These are phyloP conservation scores for Tethya wilhelma DNA, from an alignment of 37 sponge, comb jelly and placozoan species.

Conservation along the genomic window DNA sequence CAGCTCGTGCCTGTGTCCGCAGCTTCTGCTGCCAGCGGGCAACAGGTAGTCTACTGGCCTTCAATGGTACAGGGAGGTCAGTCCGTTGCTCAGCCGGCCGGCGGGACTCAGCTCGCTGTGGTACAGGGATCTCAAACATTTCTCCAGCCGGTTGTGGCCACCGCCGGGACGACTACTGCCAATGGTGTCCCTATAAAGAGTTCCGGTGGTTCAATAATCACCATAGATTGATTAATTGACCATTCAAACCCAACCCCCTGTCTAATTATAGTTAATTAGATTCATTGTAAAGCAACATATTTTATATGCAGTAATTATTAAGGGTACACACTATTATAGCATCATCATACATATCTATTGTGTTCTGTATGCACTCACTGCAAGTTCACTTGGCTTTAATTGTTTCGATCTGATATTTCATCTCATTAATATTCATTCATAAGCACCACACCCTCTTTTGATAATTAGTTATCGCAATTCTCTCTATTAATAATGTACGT, in stretches of 20 bases:
- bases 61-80: not conserved
- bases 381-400: too few relatives aligned
- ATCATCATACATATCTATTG: too few relatives aligned
- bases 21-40: not conserved
- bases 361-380: too few relatives aligned
- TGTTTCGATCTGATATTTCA: too few relatives aligned
- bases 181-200: not conserved
- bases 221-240: slow-evolving; percentile 23
- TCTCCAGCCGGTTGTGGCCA: slow-evolving; percentile 5
- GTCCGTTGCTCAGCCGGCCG: not conserved
- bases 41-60: slow-evolving; percentile 47
- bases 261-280: too few relatives aligned
- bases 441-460: too few relatives aligned
- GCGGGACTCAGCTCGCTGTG: slow-evolving; percentile 9
- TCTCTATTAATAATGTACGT: too few relatives aligned
- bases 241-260: not conserved
- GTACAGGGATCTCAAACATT: slow-evolving; percentile 3
- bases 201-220: slow-evolving; percentile 9
- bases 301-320: too few relatives aligned
- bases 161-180: not conserved
- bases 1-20: slow-evolving; percentile 23
- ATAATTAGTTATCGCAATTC: too few relatives aligned
- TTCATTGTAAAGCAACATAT: too few relatives aligned
- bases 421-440: too few relatives aligned
- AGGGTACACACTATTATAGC: too few relatives aligned